Percentiles rank a stretch among this genome's conserved stretches.
Conservation (phyloP, 2,113 vertebrate genomes). For the Oryzias melastigma region DNA sequence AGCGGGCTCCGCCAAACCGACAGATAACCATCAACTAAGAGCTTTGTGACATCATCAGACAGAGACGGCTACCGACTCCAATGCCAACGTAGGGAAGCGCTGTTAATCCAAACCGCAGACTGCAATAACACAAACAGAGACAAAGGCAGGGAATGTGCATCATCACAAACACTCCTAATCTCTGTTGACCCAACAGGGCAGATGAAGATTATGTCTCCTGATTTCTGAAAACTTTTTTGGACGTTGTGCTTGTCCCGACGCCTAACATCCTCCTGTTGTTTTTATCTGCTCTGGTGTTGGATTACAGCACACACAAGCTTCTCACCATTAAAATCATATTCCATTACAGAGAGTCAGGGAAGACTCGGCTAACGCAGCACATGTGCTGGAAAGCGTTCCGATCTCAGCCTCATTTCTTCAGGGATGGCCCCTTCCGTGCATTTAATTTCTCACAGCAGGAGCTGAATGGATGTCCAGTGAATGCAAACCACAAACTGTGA, state of each 20-base stretch:
- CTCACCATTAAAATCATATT: conserved; percentile 72
- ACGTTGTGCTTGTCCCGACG: not conserved
- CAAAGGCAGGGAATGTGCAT: conserved; percentile 66
- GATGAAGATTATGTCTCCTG: not conserved
- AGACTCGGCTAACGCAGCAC: conserved; percentile 33
- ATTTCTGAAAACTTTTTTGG: conserved; percentile 1
- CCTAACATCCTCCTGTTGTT: conserved; percentile 8
- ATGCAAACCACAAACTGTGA: conserved; percentile 12
- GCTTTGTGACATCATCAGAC: conserved; percentile 78
- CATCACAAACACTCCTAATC: conserved; percentile 64
- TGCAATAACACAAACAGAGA: conserved; percentile 58
- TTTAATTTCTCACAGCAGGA: conserved; percentile 25
- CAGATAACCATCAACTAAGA: conserved; percentile 76
- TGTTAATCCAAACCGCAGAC: conserved; percentile 67
- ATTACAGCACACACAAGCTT: conserved; percentile 59
- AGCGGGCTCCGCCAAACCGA: conserved; percentile 48
- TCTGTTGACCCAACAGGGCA: conserved; percentile 7
- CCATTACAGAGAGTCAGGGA: conserved; percentile 63
- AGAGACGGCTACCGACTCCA: conserved; percentile 59
- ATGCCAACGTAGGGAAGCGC: conserved; percentile 53
- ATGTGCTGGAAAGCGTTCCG: not conserved
- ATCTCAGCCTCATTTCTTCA: conserved; percentile 47
- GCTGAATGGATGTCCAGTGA: not conserved
- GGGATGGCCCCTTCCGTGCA: conserved; percentile 32
- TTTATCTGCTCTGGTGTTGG: conserved; percentile 56